Percentiles rank a stretch among this genome's conserved stretches.
These are phyloP conservation scores for Stegostoma tigrinum DNA, from an alignment of 2,113 vertebrate species.

Conservation along the genomic window DNA sequence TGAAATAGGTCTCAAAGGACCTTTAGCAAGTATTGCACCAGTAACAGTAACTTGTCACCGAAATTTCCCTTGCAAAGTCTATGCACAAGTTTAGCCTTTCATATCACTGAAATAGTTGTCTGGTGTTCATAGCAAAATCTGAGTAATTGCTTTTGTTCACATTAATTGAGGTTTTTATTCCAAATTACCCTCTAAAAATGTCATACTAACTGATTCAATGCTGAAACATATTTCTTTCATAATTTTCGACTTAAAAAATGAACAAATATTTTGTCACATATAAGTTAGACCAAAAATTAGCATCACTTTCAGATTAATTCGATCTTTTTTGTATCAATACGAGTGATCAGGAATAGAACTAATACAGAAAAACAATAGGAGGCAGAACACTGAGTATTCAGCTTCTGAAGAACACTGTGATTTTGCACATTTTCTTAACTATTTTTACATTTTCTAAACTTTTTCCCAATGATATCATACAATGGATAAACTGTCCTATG, in stretches of 20 bases:
- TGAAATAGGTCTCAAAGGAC: too few relatives aligned
- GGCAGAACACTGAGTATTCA: background rate
- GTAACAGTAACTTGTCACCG: too few relatives aligned
- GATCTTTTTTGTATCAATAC: background rate
- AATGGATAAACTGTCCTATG: background rate
- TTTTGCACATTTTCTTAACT: background rate
- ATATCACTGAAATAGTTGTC: too few relatives aligned
- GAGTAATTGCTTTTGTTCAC: background rate
- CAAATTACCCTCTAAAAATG: background rate
- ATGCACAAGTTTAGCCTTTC: too few relatives aligned
- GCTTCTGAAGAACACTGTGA: background rate
- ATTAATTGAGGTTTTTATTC: background rate
- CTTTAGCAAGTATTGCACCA: too few relatives aligned
- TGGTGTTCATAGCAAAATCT: too few relatives aligned
- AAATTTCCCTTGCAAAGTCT: too few relatives aligned
- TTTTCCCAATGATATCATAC: background rate
- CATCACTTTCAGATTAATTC: background rate
- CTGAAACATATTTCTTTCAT: background rate
- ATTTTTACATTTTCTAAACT: background rate
- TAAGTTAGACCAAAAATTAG: background rate
- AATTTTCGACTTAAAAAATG: background rate
- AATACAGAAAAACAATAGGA: background rate
- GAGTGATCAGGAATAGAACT: background rate
- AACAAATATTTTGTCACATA: background rate
- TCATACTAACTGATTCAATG: background rate